Evolutionary conservation across 2,888 invertebrate genomes (phyloP), one percentile per base, ranked within the genome.

Genomic region (Cataglyphis livida): DNA sequence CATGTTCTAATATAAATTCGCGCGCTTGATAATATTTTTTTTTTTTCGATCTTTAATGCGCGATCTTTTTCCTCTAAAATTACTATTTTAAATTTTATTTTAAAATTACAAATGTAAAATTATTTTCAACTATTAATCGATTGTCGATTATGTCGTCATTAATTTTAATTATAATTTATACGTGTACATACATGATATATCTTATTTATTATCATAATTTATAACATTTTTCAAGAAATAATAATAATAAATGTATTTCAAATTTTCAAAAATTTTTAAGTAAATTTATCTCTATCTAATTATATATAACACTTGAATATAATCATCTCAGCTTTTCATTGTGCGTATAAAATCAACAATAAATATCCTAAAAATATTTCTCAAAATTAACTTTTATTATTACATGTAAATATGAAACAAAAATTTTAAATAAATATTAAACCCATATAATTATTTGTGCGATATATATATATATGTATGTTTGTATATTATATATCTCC

Each of bases 311-410:
- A 25, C 15, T 7, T 28, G 0, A 28, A 28, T 28, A 28, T 28
- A 28, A 28, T 28, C 25, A 35, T 74, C 6, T 48, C 21, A 48
- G 12, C 10, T 28, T 44, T 73, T 3, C 25, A 51, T 25, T 38
- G 10, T 74, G 32, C 3, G 10, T n/a, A n/a, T 78, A 32, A 78
- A 21, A 41, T 57, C 44, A 32, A 76, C 41, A 57, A 57, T 0
- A 57, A 41, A 44, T 66, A 21, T 68, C 44, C 15, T 28, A 76
- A 68, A 54, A 51, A n/a, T 0, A n/a, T 48, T 71, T 57, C 28
- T 59, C 18, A 41, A 76, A 41, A 28, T 65, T 28, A 41, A 66
- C n/a, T 57, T 54, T 54, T 28, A 57, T 57, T 76, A 76, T 66
- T 66, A 18, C 12, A 0, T 3, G 1, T 38, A 25, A 4, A 25